phyloP scores from a whole-genome alignment of 35 echinoderm and acorn worm species.

The Amphiura filiformis region DNA sequence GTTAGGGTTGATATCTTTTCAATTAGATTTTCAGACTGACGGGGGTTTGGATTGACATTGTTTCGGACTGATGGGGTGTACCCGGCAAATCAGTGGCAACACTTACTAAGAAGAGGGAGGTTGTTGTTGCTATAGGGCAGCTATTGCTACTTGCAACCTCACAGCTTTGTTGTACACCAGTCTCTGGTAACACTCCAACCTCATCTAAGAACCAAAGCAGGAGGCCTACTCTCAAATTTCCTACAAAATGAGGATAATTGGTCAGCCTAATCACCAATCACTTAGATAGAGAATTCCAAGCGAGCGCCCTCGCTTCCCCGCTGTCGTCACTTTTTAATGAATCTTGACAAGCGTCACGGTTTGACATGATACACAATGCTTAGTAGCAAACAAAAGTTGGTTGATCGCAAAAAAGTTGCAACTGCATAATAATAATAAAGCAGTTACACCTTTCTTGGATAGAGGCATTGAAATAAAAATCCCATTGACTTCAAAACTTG shows the following conservation, averaged over 20 bases:
- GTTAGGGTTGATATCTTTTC: too few relatives aligned
- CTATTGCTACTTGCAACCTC: background rate
- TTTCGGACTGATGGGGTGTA: too few relatives aligned
- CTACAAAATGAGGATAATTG: conserved; percentile 38
- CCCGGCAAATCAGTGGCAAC: too few relatives aligned
- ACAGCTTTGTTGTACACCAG: background rate
- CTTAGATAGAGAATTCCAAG: conserved; percentile 4
- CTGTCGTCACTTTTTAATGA: background rate
- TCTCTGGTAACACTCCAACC: background rate
- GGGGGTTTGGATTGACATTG: too few relatives aligned
- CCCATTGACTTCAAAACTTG: background rate
- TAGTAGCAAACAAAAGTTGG: background rate
- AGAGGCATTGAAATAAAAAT: too few relatives aligned
- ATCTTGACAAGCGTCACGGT: background rate
- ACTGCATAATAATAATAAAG: too few relatives aligned
- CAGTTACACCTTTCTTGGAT: too few relatives aligned
- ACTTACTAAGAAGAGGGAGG: too few relatives aligned
- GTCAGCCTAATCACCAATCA: conserved; percentile 33
- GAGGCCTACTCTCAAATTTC: background rate
- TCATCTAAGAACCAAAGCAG: background rate
- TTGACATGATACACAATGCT: conserved; percentile 14
- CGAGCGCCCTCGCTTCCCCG: conserved; percentile 7
- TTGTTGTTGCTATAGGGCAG: too few relatives aligned
- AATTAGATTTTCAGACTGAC: too few relatives aligned
- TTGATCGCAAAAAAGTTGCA: too few relatives aligned